Conservation (phyloP, 2,888 invertebrate genomes). For the Caenorhabditis panamensis region DNA sequence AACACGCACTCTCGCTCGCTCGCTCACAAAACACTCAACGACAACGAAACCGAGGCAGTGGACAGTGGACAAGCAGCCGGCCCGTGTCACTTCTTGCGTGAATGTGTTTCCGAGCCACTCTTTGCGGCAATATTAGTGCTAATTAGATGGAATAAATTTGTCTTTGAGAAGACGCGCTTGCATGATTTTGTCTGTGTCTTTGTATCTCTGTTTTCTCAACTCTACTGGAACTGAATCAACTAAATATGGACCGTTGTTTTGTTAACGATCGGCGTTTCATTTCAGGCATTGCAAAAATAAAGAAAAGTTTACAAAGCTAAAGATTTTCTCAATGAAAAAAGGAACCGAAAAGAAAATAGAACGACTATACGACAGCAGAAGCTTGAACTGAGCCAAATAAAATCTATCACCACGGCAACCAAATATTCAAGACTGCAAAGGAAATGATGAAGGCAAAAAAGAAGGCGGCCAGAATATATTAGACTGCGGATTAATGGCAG, state of each 20-base stretch:
- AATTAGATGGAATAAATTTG: constrained; percentile 29
- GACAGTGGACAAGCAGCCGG: not conserved
- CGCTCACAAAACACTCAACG: constrained; percentile 3
- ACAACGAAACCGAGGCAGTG: not conserved
- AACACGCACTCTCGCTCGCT: not conserved
- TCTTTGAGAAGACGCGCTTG: not conserved
- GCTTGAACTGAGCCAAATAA: not conserved
- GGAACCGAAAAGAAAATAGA: not conserved
- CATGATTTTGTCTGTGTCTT: too few relatives aligned
- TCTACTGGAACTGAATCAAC: too few relatives aligned
- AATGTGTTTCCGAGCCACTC: constrained; percentile 26
- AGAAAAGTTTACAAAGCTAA: not conserved
- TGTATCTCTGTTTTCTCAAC: too few relatives aligned
- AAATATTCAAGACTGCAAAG: not conserved
- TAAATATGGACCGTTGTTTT: not conserved
- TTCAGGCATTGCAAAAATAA: not conserved
- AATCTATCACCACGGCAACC: constrained; percentile 2
- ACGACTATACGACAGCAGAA: not conserved
- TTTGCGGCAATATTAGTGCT: constrained; percentile 27
- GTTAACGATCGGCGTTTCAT: not conserved
- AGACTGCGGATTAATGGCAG: constrained; percentile 23
- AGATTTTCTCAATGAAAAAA: not conserved
- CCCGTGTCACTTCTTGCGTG: constrained; percentile 18
- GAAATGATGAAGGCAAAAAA: not conserved
- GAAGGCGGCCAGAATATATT: constrained; percentile 21